Base-by-base conservation (phyloP, 2,113 vertebrate genomes). In the Ranitomeya variabilis region DNA sequence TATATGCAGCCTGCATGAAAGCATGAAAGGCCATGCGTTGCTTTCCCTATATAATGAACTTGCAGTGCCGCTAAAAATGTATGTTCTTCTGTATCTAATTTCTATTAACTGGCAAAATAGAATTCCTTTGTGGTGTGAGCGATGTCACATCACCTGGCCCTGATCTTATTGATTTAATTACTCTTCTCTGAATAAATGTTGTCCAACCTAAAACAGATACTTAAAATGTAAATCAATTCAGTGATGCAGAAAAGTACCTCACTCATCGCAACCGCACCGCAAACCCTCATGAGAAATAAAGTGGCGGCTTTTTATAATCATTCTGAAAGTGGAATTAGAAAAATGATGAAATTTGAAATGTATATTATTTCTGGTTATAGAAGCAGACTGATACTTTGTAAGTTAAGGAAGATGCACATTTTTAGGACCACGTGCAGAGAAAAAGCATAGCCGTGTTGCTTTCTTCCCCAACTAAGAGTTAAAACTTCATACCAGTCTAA, bases 131-230 rank as follows among this genome's bases (percentile, higher is more conserved):
- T 93, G 92, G 90, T 92, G 90, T 89, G 90, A 92, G 89, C 88
- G 91, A 91, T 94, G 94, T 95, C 93, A 93, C 90, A 91, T 91
- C 90, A 93, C 93, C 93, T 93, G 93, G 93, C 92, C 92, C 92
- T 88, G 92, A 92, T 94, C 93, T 92, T 95, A 95, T 95, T 96
- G 95, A 97, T 97, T 97, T 97, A 96, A 97, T 95, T 95, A 94
- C 93, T 93, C 91, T 92, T 92, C 93, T 92, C 93, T 95, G 94
- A 94, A 93, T 93, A 93, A 96, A 94, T 94, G 93, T 90, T 92
- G 94, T 92, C 88, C 92, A 95, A 94, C 92, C 92, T 92, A 94
- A 93, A 93, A 94, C 94, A 95, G 93, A 93, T 94, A 93, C 94
- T 94, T 94, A 94, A 96, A 95, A 96, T 95, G 95, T 95, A 96